Conservation (phyloP, 2,888 invertebrate species). For the Chalcosyrphus nemorum region DNA sequence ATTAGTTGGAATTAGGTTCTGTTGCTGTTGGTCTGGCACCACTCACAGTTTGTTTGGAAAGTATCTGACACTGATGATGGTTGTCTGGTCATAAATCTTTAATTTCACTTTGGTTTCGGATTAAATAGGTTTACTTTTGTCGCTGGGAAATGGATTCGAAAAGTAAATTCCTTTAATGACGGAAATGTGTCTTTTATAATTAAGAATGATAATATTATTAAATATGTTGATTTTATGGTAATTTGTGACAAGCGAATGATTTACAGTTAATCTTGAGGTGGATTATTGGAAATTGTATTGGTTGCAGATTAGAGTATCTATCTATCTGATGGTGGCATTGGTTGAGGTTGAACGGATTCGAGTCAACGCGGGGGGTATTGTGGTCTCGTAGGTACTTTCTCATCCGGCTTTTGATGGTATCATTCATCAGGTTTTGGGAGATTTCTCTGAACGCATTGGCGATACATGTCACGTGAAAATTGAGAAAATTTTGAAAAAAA, state of each 20-base stretch:
- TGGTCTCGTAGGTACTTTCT: too few relatives aligned
- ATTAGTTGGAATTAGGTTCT: slow-evolving; percentile 40
- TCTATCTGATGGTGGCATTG: neutral
- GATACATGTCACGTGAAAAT: too few relatives aligned
- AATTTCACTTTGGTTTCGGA: slow-evolving; percentile 57
- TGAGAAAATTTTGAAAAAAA: too few relatives aligned
- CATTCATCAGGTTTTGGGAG: too few relatives aligned
- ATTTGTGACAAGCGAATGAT: slow-evolving; percentile 44
- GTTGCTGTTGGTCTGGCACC: neutral
- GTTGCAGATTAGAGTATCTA: neutral
- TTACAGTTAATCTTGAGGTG: slow-evolving; percentile 21
- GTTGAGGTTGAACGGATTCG: too few relatives aligned
- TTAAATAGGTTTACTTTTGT: too few relatives aligned
- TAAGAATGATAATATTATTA: slow-evolving; percentile 61
- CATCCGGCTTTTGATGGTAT: too few relatives aligned
- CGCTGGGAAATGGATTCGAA: slow-evolving; percentile 45
- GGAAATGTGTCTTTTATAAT: slow-evolving; percentile 46
- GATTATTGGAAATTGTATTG: slow-evolving; percentile 1
- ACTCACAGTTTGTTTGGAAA: neutral
- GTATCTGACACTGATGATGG: slow-evolving; percentile 36
- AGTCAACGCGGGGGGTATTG: too few relatives aligned
- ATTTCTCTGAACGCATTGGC: too few relatives aligned
- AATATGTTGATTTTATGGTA: slow-evolving; percentile 65
- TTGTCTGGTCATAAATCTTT: slow-evolving; percentile 61
- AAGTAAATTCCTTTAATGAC: slow-evolving; percentile 68